Conservation (phyloP, 1,140 invertebrate genomes). For the Latrodectus geometricus region DNA sequence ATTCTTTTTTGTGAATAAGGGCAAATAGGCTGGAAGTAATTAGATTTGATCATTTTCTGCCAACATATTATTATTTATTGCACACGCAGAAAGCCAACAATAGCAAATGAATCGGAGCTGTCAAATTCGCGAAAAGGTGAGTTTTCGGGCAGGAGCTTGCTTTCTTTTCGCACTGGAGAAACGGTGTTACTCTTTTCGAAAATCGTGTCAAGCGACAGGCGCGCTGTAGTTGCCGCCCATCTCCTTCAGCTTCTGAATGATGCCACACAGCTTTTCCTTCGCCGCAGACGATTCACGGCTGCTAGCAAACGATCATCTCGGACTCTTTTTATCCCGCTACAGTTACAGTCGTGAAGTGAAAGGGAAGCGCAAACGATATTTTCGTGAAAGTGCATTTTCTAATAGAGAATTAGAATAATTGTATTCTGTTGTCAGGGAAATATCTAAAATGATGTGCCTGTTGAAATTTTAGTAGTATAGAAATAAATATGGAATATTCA, state of each 20-base stretch:
- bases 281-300: slow-evolving; percentile 36
- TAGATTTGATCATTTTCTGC: too few species aligned
- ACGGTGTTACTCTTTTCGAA: slow-evolving; percentile 1
- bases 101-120: too few species aligned
- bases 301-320: slow-evolving; percentile 1
- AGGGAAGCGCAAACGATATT: background rate
- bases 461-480: too few species aligned
- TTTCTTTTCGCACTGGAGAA: background rate
- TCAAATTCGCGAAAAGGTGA: too few species aligned
- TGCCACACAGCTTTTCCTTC: background rate
- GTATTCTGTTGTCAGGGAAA: background rate
- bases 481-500: too few species aligned
- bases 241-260: slow-evolving; percentile 14
- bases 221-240: slow-evolving; percentile 29
- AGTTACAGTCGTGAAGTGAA: background rate
- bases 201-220: slow-evolving; percentile 45
- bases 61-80: too few species aligned
- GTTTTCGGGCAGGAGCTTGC: too few species aligned
- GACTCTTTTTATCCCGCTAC: background rate
- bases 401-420: background rate
- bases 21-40: too few species aligned
- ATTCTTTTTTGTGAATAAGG: too few species aligned
- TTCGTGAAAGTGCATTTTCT: background rate
- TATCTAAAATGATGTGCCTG: too few species aligned
- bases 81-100: too few species aligned